Evolutionary conservation across 2,797 vertebrate genomes (phyloP).

Genomic region (Betta splendens): DNA sequence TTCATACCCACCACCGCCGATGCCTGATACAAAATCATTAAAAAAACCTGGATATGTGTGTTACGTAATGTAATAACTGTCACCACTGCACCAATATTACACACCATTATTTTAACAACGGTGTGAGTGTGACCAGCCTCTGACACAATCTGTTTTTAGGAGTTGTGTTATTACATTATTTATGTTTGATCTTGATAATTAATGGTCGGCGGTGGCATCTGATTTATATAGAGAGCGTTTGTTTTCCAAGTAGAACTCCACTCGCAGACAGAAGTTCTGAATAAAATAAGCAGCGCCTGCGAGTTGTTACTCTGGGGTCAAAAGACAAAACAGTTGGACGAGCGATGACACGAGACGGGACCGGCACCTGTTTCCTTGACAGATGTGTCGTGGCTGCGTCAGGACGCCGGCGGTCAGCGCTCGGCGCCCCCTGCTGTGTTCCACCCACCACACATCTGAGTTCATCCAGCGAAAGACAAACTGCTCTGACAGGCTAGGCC

Average conservation of each 20-base stretch:
- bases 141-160: neutral
- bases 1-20: conserved; percentile 20
- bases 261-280: neutral
- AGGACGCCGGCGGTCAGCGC: conserved; percentile 45
- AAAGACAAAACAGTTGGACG: conserved; percentile 51
- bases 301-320: conserved; percentile 46
- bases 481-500: conserved; percentile 29
- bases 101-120: conserved; percentile 15
- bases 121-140: conserved; percentile 2
- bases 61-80: conserved; percentile 33
- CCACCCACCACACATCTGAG: conserved; percentile 15
- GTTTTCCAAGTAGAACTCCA: neutral
- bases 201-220: conserved; percentile 17
- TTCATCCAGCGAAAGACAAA: conserved; percentile 28
- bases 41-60: conserved; percentile 13
- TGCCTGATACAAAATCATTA: conserved; percentile 29
- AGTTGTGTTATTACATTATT: too few relatives aligned
- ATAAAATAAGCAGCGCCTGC: conserved; percentile 4
- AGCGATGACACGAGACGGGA: conserved; percentile 46
- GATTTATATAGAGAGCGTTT: neutral
- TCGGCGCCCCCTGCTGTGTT: conserved; percentile 31
- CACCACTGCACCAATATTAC: conserved; percentile 8
- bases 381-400: conserved; percentile 61
- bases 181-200: conserved; percentile 30
- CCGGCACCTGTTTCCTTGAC: conserved; percentile 62